Evolutionary conservation across 1,140 invertebrate species (phyloP).

Genomic region (Temnothorax curvispinosus): DNA sequence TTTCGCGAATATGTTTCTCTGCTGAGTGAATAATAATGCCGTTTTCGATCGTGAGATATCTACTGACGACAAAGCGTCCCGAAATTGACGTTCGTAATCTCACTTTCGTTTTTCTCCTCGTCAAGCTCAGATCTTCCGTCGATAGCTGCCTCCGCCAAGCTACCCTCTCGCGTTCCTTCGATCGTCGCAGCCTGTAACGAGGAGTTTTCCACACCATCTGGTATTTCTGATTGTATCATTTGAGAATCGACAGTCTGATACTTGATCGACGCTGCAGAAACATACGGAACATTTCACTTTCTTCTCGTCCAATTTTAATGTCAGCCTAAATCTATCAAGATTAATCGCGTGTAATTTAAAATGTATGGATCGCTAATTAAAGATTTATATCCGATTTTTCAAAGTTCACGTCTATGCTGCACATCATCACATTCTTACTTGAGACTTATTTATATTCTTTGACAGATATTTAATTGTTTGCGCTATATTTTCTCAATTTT

Average conservation of each 20-base stretch:
- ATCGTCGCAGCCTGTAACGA: constrained; percentile 9
- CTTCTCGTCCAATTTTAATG: background rate
- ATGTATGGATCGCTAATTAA: background rate
- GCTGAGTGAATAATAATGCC: background rate
- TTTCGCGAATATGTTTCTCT: background rate
- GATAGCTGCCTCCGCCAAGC: background rate
- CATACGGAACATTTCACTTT: constrained; percentile 17
- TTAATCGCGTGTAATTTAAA: background rate
- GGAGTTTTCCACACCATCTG: constrained; percentile 30
- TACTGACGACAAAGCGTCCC: background rate
- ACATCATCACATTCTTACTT: background rate
- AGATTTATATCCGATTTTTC: background rate
- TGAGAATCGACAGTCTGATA: constrained; percentile 14
- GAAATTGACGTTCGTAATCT: constrained; percentile 46
- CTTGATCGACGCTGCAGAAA: background rate
- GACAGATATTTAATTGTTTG: background rate
- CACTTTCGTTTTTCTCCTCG: constrained; percentile 61
- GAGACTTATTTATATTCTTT: background rate
- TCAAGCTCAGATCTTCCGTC: constrained; percentile 3
- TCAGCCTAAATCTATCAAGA: background rate
- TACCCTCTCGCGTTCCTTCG: background rate
- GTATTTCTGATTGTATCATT: constrained; percentile 48
- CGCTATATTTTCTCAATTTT: background rate
- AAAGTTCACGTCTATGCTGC: background rate
- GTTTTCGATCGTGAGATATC: constrained; percentile 1